phyloP scores from a whole-genome alignment of 2,113 vertebrate genomes.

The Microtus ochrogaster region DNA sequence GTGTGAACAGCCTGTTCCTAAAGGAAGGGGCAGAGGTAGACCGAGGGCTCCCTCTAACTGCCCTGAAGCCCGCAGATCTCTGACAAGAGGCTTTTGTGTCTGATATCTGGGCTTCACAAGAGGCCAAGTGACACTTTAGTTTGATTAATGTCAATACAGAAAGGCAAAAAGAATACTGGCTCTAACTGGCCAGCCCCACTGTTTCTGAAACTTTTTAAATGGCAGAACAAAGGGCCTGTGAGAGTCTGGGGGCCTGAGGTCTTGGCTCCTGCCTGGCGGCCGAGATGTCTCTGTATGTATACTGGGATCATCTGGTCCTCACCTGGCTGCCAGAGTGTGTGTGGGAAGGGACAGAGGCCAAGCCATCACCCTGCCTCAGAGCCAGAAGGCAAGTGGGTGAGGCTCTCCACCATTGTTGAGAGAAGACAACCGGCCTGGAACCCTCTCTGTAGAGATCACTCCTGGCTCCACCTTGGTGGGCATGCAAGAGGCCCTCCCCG shows the following conservation, averaged over 20 bases:
- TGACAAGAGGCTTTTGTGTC: not conserved
- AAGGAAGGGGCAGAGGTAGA: not conserved
- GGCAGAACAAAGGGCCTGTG: constrained; percentile 20
- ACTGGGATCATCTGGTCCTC: not conserved
- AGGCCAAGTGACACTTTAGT: not conserved
- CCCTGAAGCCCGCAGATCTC: not conserved
- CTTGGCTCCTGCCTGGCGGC: not conserved
- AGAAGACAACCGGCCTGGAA: constrained; percentile 58
- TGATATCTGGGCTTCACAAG: not conserved
- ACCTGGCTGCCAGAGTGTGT: not conserved
- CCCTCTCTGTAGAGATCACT: constrained; percentile 73
- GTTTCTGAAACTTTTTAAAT: constrained; percentile 18
- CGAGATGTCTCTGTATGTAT: not conserved
- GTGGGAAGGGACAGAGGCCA: not conserved
- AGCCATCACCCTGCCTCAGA: not conserved
- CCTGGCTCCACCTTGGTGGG: constrained; percentile 84
- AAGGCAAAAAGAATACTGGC: not conserved
- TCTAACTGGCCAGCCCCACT: not conserved
- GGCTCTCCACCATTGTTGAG: not conserved
- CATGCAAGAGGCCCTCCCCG: constrained; percentile 88
- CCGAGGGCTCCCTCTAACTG: not conserved
- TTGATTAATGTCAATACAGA: not conserved
- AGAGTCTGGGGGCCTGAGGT: not conserved
- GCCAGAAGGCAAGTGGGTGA: not conserved
- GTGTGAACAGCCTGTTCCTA: not conserved